Evolutionary conservation across 2,797 vertebrate genomes (phyloP), one percentile per base, ranked within the genome.

Genomic region (Vultur gryphus): DNA sequence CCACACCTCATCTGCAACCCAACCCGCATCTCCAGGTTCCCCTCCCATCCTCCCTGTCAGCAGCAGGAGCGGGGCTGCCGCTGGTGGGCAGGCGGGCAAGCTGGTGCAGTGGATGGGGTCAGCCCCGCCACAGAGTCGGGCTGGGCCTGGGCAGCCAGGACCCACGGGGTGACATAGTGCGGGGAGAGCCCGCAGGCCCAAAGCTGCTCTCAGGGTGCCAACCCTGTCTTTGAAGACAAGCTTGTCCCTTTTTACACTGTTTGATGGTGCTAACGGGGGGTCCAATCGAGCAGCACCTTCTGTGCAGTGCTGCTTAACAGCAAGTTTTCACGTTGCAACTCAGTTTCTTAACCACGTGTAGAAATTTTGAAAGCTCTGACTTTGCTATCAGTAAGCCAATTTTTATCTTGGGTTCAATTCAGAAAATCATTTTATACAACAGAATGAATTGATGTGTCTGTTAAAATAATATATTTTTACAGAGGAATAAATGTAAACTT

Each of bases 91-190:
- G 31, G 41, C 0, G 7, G 65, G 28, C 23, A 11, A 24, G 59
- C 64, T 43, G 44, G 18, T 35, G 58, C 73, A 11, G 33, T 26
- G 41, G 51, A 8, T 51, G 20, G 28, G 31, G 31, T n/a, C 54
- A 52, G n/a, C 31, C 39, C 15, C 8, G 11, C 37, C 61, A 21
- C 3, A 3, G 49, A 20, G 11, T 9, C 2, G 4, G 73, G 33
- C 28, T 77, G 25, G 16, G 24, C 26, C 44, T 62, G 52, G 39
- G 54, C 72, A 62, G 43, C 37, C 58, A 21, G 43, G 10, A 59
- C 19, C 11, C 5, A 10, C 0, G 0, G 14, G 69, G 19, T 78
- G 65, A 39, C 28, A 11, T 8, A 35, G 37, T 12, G 13, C 0
- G 1, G 48, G 65, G 54, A 29, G 20, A 54, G 35, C 25, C 29